Evolutionary conservation across 2,113 vertebrate species (phyloP), one percentile per base, ranked within the genome.

Genomic region (Chinchilla lanigera): DNA sequence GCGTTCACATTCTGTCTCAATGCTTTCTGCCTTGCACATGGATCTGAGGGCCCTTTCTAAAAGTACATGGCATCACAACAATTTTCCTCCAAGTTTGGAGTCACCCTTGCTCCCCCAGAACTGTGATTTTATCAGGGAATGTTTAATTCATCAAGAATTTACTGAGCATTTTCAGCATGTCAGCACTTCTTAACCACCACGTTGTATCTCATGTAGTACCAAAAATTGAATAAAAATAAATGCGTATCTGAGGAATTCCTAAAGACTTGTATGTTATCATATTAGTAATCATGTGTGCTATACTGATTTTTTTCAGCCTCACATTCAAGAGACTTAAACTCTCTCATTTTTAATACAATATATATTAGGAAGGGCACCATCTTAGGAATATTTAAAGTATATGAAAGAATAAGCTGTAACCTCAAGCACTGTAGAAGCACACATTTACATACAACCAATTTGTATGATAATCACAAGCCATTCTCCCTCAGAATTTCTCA

Each of bases 371-470:
- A 22, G 38, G 54, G 22, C 94, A 81, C 7, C 38, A 41, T 65
- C 13, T 94, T 86, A 85, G 80, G n/a, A 41, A 85, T 93, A 85
- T 84, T 97, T 97, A 80, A 97, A 97, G 89, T 85, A 84, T 30
- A 38, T 73, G 30, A 94, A 94, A 61, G 41, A 93, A 84, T 92
- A 85, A 89, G 28, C 41, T 52, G 3, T 71, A 11, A 90, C 50
- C 35, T 83, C 38, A 93, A 87, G 44, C 58, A 54, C 67, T 71
- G 9, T 44, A 71, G 61, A 96, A 93, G 56, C 73, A 65, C 14
- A 87, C 73, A 97, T 97, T 97, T 94, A 89, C 84, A 96, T 92
- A 50, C 35, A 92, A n/a, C 54, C 94, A 90, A 96, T 97, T 89
- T 96, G 87, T 98, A 96, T 97, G 93, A 16, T 96, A 96, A 97